phyloP scores from a whole-genome alignment of 2,888 invertebrate genomes.

The Trissolcus japonicus region DNA sequence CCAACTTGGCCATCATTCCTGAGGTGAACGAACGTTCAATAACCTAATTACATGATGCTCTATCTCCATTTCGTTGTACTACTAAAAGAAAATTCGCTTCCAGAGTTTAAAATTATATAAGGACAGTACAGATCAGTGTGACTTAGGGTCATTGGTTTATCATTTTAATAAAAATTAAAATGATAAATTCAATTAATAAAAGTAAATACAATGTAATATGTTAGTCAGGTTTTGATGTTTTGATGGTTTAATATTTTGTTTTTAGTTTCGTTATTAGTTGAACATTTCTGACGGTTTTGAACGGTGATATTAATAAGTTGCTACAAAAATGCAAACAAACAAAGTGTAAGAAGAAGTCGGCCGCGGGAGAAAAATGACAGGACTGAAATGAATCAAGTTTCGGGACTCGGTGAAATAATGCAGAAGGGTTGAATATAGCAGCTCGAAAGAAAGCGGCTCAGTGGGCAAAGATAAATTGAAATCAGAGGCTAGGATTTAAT shows the following conservation, averaged over 20 bases:
- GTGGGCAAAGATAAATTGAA: constrained; percentile 70
- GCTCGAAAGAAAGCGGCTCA: constrained; percentile 46
- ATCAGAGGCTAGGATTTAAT: constrained; percentile 71
- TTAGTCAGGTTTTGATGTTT: neutral
- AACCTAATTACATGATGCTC: constrained; percentile 40
- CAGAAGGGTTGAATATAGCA: constrained; percentile 40
- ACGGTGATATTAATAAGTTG: constrained; percentile 49
- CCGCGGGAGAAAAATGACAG: constrained; percentile 45
- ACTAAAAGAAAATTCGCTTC: constrained; percentile 1
- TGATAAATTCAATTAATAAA: no score
- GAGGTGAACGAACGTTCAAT: constrained; percentile 22
- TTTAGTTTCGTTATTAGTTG: neutral
- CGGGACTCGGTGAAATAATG: constrained; percentile 50
- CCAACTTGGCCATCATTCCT: neutral
- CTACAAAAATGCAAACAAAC: constrained; percentile 52
- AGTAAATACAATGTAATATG: neutral
- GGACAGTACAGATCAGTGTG: neutral
- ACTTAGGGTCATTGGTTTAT: neutral
- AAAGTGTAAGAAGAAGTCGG: constrained; percentile 42
- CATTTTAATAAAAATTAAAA: neutral
- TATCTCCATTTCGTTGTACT: constrained; percentile 32
- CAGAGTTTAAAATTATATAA: neutral
- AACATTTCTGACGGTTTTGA: constrained; percentile 9
- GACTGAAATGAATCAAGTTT: constrained; percentile 61
- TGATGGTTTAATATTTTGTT: neutral